Evolutionary conservation across 2,888 invertebrate genomes (phyloP), one percentile per base, ranked within the genome.

Genomic region (Taenaris catops): DNA sequence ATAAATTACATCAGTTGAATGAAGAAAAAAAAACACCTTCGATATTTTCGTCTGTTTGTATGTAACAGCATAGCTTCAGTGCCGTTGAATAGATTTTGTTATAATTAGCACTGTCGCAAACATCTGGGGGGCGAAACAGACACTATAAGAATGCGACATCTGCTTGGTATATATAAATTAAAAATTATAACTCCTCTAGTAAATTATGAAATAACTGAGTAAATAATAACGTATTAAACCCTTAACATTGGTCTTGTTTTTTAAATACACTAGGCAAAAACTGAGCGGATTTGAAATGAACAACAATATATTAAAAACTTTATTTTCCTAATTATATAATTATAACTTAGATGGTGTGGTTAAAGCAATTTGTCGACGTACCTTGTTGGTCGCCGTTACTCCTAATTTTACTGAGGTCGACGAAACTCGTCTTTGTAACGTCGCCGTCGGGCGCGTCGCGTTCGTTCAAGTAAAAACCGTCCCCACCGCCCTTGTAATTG

Each of bases 371-470:
- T 16, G 1, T 7, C 3, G 3, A 29, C 37, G 4, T 20, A 83
- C 83, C 80, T 76, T 67, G 52, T 60, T 66, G 80, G 46, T 88
- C 89, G 34, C 88, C 89, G 34, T 87, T 79, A 59, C 79, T 70
- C 51, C 81, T 84, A 49, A 78, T 75, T 60, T 80, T 91, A 43
- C 89, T 90, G 37, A 94, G 74, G 59, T 94, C 93, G 14, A 94
- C 94, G 74, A 94, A 94, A 68, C 91, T 93, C 44, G 90, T 83
- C 68, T 91, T 84, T 36, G 72, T 74, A 18, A 49, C 60, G 44
- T 90, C 90, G 1, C 89, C 89, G 56, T 91, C 92, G 4, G 89
- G 88, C 24, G 88, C 70, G 58, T 92, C 90, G 55, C 88, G 87
- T 20, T 80, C 80, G 63, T 75, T 74, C 8, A 83, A 54, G 55